Evolutionary conservation across 1,140 invertebrate species (phyloP).

Genomic region (Bombyx mandarina): DNA sequence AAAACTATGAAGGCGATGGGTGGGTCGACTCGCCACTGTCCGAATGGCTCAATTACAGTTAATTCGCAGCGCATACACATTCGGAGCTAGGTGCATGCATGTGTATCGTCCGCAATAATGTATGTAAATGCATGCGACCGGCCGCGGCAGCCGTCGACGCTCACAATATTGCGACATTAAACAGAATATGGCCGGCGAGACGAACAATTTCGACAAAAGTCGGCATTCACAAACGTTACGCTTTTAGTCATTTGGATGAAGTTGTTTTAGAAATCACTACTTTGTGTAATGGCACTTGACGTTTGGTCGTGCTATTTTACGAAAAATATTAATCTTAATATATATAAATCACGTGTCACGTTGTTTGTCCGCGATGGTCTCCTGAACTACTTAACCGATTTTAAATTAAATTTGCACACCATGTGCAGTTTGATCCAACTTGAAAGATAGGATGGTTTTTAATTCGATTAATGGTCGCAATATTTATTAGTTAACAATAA

Average conservation of each 20-base stretch:
- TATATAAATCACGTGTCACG: no score
- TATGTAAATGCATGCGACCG: slow-evolving; percentile 68
- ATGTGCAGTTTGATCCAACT: no score
- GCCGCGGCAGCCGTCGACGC: slow-evolving; percentile 51
- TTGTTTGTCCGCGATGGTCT: no score
- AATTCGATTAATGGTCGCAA: no score
- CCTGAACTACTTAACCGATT: no score
- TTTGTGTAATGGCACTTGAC: no score
- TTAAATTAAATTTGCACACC: no score
- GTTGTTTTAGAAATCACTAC: no score
- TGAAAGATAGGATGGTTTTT: no score
- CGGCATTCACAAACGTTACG: slow-evolving; percentile 56
- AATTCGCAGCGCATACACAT: slow-evolving; percentile 66
- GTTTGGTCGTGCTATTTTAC: no score
- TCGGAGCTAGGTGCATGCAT: slow-evolving; percentile 55
- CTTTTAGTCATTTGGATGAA: slow-evolving; percentile 14
- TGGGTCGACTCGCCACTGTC: slow-evolving; percentile 42
- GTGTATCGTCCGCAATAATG: slow-evolving; percentile 61
- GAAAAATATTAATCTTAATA: no score
- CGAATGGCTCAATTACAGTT: slow-evolving; percentile 70
- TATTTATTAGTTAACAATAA: no score
- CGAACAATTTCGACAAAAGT: slow-evolving; percentile 62
- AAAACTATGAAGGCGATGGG: slow-evolving; percentile 35
- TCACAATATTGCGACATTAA: slow-evolving; percentile 67
- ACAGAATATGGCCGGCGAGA: slow-evolving; percentile 64